A percentile compares a stretch with the other conserved stretches of the same genome.
Evolutionary conservation across 2,888 invertebrate genomes (phyloP).

Genomic region (Nowickia ferox): DNA sequence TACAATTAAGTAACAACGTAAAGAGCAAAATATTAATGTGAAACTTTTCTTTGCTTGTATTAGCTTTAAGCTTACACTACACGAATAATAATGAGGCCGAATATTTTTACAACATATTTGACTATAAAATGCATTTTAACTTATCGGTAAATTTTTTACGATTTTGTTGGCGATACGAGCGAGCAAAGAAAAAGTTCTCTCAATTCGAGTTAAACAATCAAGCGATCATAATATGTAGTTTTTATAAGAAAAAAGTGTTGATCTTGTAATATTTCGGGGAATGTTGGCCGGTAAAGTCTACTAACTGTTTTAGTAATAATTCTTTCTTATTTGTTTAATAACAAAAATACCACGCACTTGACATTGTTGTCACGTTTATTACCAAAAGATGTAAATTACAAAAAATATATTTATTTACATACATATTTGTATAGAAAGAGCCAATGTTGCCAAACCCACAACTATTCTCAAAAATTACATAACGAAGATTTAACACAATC

Average conservation of each 20-base stretch:
- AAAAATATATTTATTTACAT: slow-evolving; percentile 7
- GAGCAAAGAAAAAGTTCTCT: neutral
- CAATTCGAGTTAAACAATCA: slow-evolving; percentile 4
- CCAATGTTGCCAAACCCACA: no score
- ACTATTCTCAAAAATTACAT: no score
- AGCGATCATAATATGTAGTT: slow-evolving; percentile 28
- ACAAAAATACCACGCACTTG: slow-evolving; percentile 67
- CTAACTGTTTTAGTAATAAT: neutral
- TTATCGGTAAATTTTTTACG: neutral
- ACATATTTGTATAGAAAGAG: no score
- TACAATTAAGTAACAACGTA: slow-evolving; percentile 61
- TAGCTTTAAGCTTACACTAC: slow-evolving; percentile 11
- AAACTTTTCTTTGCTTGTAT: neutral
- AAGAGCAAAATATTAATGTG: slow-evolving; percentile 57
- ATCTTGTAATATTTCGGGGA: slow-evolving; percentile 10
- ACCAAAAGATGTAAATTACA: slow-evolving; percentile 10
- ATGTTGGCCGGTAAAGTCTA: neutral
- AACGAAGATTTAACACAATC: no score
- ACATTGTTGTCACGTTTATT: slow-evolving; percentile 68
- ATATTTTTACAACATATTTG: neutral
- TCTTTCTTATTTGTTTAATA: slow-evolving; percentile 16
- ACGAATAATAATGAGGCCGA: slow-evolving; percentile 51
- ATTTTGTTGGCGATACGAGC: neutral
- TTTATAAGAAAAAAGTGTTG: slow-evolving; percentile 1
- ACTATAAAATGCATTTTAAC: slow-evolving; percentile 21